Conservation (phyloP, 2,797 vertebrate species). For the Urophycis tenuis region DNA sequence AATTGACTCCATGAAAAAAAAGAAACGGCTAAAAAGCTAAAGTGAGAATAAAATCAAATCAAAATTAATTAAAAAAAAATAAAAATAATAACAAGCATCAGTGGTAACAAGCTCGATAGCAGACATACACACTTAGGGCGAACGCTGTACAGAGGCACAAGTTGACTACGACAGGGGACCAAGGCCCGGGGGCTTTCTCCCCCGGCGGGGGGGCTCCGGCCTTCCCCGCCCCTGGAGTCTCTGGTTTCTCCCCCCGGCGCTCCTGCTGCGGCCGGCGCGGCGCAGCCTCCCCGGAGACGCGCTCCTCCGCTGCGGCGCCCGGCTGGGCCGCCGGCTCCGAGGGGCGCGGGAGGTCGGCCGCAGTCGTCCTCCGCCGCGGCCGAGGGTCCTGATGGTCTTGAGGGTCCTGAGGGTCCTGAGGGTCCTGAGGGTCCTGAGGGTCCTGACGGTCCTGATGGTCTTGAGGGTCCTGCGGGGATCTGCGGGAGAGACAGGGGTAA, state of each 20-base stretch:
- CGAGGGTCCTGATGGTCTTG: no score
- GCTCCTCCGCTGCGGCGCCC: slow-evolving; percentile 18
- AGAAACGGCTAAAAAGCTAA: slow-evolving; percentile 15
- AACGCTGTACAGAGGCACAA: slow-evolving; percentile 85
- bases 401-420: no score
- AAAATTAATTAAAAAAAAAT: slow-evolving; percentile 14
- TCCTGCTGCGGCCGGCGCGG: slow-evolving; percentile 37
- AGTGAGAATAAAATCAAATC: slow-evolving; percentile 6
- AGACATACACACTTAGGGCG: slow-evolving; percentile 84
- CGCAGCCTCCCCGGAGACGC: slow-evolving; percentile 31
- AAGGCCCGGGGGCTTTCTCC: slow-evolving; percentile 60
- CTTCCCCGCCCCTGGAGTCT: background rate
- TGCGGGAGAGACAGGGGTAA: slow-evolving; percentile 42
- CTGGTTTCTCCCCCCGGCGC: slow-evolving; percentile 20
- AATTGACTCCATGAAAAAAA: slow-evolving; percentile 43
- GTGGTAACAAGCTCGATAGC: slow-evolving; percentile 90
- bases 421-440: no score
- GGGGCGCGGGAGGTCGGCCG: slow-evolving; percentile 28
- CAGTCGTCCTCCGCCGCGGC: slow-evolving; percentile 76
- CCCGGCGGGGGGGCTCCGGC: slow-evolving; percentile 23
- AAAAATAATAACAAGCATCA: slow-evolving; percentile 63
- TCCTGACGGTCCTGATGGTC: no score
- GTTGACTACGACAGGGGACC: slow-evolving; percentile 84
- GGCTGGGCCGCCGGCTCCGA: slow-evolving; percentile 29
- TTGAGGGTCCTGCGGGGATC: slow-evolving; percentile 73